These are phyloP conservation scores for Cotesia glomerata DNA, from an alignment of 1,140 invertebrate genomes.

Conservation along the genomic window DNA sequence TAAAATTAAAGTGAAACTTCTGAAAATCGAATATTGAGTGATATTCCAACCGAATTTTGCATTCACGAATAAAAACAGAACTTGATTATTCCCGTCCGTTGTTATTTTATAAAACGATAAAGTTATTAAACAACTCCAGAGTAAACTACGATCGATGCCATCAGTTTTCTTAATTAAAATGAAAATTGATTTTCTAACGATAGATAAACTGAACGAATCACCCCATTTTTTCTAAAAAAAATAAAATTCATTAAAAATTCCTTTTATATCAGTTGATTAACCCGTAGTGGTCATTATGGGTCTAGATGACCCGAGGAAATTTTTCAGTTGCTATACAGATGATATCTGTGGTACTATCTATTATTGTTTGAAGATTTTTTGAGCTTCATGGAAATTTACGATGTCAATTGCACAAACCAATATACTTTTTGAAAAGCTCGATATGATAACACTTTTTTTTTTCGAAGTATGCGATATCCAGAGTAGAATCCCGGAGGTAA, in stretches of 20 bases:
- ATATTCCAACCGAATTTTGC: slow-evolving; percentile 74
- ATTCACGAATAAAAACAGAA: slow-evolving; percentile 70
- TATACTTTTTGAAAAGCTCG: too few species aligned
- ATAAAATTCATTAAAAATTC: background rate
- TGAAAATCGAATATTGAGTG: slow-evolving; percentile 60
- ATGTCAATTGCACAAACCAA: too few species aligned
- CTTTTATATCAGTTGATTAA: background rate
- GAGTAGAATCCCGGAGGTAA: too few species aligned
- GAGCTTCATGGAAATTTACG: too few species aligned
- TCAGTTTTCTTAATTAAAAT: slow-evolving; percentile 68
- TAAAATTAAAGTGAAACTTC: slow-evolving; percentile 29
- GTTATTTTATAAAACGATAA: slow-evolving; percentile 67
- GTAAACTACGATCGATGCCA: slow-evolving; percentile 66
- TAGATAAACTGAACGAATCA: slow-evolving; percentile 65
- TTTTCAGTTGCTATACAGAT: too few species aligned
- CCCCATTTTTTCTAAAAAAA: slow-evolving; percentile 46
- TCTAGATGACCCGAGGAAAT: too few species aligned
- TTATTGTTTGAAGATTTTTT: too few species aligned
- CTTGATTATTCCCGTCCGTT: slow-evolving; percentile 62
- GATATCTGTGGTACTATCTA: too few species aligned
- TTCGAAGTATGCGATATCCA: too few species aligned
- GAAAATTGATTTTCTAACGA: slow-evolving; percentile 67
- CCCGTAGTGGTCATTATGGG: too few species aligned
- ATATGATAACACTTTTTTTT: too few species aligned
- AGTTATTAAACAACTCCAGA: slow-evolving; percentile 67